phyloP scores from a whole-genome alignment of 2,797 vertebrate species.

The Chaenodraco wilsoni region DNA sequence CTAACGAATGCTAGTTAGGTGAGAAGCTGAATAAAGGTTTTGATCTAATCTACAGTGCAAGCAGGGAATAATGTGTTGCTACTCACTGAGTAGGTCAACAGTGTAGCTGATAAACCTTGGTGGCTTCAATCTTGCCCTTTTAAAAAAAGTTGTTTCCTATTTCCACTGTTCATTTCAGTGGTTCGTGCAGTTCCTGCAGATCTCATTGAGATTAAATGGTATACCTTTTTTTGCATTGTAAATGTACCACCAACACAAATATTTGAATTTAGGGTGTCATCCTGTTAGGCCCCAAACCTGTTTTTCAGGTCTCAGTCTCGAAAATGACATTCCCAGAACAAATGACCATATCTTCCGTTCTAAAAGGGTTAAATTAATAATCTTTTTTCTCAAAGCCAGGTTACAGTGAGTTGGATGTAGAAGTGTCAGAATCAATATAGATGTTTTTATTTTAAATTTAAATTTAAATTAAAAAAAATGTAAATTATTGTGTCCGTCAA shows the following conservation, averaged over 20 bases:
- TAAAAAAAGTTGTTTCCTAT: not conserved
- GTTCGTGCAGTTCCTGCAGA: slow-evolving; percentile 1
- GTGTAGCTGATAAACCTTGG: slow-evolving; percentile 15
- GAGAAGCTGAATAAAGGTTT: not conserved
- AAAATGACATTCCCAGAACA: too few species aligned
- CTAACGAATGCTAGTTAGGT: not conserved
- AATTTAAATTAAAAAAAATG: too few species aligned
- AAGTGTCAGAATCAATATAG: too few species aligned
- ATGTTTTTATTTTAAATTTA: too few species aligned
- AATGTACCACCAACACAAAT: not conserved
- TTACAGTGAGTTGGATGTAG: too few species aligned
- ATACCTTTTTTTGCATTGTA: not conserved
- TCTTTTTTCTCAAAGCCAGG: too few species aligned
- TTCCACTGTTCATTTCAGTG: not conserved
- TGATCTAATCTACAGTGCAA: not conserved
- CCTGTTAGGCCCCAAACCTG: too few species aligned
- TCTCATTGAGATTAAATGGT: not conserved
- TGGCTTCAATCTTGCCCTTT: slow-evolving; percentile 1
- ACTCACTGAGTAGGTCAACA: slow-evolving; percentile 22
- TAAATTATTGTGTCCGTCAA: too few species aligned
- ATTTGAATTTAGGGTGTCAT: not conserved
- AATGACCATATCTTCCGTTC: too few species aligned
- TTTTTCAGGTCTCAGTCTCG: too few species aligned
- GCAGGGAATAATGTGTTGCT: slow-evolving; percentile 37
- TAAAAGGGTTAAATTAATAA: too few species aligned